Percentiles rank a stretch among this genome's conserved stretches.
phyloP scores from a whole-genome alignment of 64 coral and sea anemone genomes.

The Dendrophyllia cribrosa region DNA sequence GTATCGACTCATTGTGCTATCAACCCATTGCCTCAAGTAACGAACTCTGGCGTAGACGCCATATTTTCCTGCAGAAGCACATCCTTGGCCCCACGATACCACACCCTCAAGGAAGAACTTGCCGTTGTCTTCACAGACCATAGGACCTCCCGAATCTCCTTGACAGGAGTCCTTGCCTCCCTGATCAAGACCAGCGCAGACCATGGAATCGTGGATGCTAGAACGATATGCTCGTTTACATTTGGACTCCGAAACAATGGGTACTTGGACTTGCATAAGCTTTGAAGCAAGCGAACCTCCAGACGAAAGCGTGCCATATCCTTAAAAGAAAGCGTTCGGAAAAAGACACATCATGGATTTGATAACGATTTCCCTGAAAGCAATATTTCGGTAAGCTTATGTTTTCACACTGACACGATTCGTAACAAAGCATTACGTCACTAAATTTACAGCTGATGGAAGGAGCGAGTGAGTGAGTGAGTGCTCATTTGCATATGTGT shows the following conservation, averaged over 20 bases:
- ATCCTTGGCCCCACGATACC: conserved; percentile 59
- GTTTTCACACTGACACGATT: too few relatives aligned
- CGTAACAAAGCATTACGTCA: too few relatives aligned
- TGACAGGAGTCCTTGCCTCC: conserved; percentile 64
- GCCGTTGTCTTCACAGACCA: conserved; percentile 42
- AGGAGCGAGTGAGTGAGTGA: too few relatives aligned
- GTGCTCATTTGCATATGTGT: too few relatives aligned
- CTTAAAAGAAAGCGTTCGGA: background rate
- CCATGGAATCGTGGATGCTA: conserved; percentile 49
- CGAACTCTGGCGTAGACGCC: conserved; percentile 60
- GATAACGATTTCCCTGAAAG: too few relatives aligned
- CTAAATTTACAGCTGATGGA: too few relatives aligned
- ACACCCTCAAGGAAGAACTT: conserved; percentile 52
- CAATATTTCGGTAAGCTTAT: too few relatives aligned
- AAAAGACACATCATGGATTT: too few relatives aligned
- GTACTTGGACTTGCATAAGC: conserved; percentile 46
- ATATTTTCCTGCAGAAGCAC: conserved; percentile 35
- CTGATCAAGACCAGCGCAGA: conserved; percentile 31
- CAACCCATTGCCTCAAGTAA: conserved; percentile 20
- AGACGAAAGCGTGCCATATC: conserved; percentile 42
- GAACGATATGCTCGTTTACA: background rate
- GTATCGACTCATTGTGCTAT: background rate
- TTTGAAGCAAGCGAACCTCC: background rate
- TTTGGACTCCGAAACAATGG: background rate
- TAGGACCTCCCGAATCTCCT: conserved; percentile 47